phyloP scores from a whole-genome alignment of 2,113 vertebrate genomes.

The Gadus macrocephalus region DNA sequence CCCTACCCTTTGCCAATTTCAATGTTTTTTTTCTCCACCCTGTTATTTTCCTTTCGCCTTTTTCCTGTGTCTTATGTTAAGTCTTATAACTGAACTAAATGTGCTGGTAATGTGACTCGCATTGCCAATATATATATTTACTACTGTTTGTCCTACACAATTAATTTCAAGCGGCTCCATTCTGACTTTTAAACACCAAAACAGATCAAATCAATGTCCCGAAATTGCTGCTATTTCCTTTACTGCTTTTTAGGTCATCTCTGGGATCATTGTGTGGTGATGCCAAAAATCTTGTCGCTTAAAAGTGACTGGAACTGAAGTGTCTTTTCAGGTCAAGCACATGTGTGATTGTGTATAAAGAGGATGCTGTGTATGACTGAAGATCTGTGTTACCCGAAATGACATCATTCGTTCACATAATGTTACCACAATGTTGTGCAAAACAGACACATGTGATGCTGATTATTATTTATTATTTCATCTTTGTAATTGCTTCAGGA shows the following conservation, averaged over 20 bases:
- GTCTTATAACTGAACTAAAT: neutral
- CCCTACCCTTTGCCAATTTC: neutral
- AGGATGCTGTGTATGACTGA: neutral
- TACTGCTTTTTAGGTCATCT: constrained; percentile 4
- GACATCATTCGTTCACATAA: neutral
- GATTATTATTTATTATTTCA: constrained; percentile 1
- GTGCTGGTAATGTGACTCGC: neutral
- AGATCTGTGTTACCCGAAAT: neutral
- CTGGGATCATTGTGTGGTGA: neutral
- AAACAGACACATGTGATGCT: neutral
- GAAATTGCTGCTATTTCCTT: constrained; percentile 2
- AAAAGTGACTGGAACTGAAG: neutral
- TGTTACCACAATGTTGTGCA: neutral
- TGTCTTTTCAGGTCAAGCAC: constrained; percentile 1
- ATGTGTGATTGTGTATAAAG: neutral
- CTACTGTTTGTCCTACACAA: neutral
- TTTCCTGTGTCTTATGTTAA: neutral
- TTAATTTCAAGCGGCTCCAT: neutral
- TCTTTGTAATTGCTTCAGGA: constrained; percentile 4
- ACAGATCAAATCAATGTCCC: neutral
- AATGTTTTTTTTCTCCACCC: neutral
- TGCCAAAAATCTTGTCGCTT: neutral
- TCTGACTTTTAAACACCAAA: neutral
- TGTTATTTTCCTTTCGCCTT: neutral
- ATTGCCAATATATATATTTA: neutral